A percentile compares a stretch with the other conserved stretches of the same genome.
Conservation (phyloP, 2,113 vertebrate species). For the Hylia prasina region DNA sequence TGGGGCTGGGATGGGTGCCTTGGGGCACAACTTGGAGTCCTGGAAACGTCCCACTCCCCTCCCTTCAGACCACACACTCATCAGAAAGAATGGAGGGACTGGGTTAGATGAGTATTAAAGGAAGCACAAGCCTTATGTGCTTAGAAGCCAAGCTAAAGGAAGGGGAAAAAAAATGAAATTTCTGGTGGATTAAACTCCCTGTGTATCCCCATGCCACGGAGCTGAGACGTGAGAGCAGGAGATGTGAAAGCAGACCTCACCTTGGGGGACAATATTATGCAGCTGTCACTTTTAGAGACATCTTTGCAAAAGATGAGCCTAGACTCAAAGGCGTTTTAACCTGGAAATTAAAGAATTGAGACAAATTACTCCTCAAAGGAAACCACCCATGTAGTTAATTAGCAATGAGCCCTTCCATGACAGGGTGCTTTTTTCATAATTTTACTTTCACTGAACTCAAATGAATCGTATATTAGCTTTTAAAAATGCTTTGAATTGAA, state of each 20-base stretch:
- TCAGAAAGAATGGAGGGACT: not conserved
- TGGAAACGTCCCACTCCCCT: accelerated
- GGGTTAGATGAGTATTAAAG: not conserved
- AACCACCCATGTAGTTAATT: constrained; percentile 25
- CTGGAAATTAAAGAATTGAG: not conserved
- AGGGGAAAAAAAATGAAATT: not conserved
- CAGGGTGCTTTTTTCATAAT: not conserved
- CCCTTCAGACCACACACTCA: accelerated
- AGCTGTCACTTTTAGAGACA: not conserved
- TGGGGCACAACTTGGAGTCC: not conserved
- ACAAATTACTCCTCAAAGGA: constrained; percentile 10
- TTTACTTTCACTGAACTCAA: not conserved
- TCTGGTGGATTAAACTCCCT: not conserved
- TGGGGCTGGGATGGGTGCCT: not conserved
- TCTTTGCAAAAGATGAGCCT: not conserved
- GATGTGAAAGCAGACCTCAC: not conserved
- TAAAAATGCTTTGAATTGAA: constrained; percentile 14
- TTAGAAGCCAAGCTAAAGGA: not conserved
- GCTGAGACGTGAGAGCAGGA: not conserved
- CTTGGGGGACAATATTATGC: not conserved
- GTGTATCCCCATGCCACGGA: not conserved
- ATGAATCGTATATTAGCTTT: constrained; percentile 2
- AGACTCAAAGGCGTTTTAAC: not conserved
- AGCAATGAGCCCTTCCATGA: not conserved
- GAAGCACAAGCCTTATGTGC: not conserved